phyloP scores from a whole-genome alignment of 2,797 vertebrate species.

The Anas capensis region DNA sequence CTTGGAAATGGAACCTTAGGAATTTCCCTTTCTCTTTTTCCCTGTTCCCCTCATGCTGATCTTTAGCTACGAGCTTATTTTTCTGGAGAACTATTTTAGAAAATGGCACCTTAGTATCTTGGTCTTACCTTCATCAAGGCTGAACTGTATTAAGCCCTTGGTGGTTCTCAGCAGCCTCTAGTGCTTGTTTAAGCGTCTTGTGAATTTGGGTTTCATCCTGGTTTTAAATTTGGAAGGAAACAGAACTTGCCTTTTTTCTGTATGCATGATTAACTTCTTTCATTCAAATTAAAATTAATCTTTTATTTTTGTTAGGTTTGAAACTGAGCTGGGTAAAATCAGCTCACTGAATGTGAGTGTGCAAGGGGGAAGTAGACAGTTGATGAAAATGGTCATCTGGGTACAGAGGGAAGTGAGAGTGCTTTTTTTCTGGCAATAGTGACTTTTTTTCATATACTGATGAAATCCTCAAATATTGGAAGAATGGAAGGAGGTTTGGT shows the following conservation, averaged over 20 bases:
- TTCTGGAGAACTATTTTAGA: neutral
- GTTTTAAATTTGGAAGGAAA: neutral
- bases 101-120: neutral
- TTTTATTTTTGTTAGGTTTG: neutral
- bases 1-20: neutral
- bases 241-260: neutral
- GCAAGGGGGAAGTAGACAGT: neutral
- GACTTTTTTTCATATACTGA: neutral
- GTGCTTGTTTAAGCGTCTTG: neutral
- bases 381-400: neutral
- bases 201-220: neutral
- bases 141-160: neutral
- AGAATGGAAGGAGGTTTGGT: neutral
- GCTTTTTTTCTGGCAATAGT: neutral
- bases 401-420: neutral
- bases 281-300: neutral
- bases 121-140: neutral
- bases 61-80: neutral
- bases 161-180: neutral
- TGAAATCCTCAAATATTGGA: neutral
- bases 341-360: neutral
- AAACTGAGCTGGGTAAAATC: neutral
- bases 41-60: neutral
- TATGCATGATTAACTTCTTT: neutral
- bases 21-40: neutral